Evolutionary conservation across 2,888 invertebrate genomes (phyloP).

Genomic region (Drosophila imparisetae): DNA sequence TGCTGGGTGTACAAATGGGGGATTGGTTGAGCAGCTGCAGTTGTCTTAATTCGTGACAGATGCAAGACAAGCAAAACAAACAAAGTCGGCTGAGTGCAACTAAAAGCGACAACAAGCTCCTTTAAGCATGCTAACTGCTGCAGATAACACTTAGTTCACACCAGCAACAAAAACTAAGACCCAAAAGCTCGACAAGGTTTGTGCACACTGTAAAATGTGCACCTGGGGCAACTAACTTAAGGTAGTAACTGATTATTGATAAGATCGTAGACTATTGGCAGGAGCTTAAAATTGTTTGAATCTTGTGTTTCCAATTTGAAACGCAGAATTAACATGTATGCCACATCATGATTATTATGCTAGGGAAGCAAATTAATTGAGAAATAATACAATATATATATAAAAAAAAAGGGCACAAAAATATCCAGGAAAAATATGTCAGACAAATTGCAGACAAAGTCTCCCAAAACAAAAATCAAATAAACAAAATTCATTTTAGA

Average conservation of each 20-base stretch:
- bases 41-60: conserved; percentile 79
- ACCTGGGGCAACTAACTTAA: conserved; percentile 26
- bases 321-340: not conserved
- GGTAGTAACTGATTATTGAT: not conserved
- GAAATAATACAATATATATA: not conserved
- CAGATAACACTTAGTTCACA: conserved; percentile 22
- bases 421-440: conserved; percentile 12
- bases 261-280: not conserved
- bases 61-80: conserved; percentile 62
- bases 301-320: not conserved
- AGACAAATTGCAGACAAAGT: conserved; percentile 9
- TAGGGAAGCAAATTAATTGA: not conserved
- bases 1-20: not conserved
- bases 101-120: conserved; percentile 48
- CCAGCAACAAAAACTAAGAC: conserved; percentile 3
- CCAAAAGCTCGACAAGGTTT: conserved; percentile 2
- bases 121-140: conserved; percentile 39
- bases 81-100: conserved; percentile 41
- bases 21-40: conserved; percentile 37
- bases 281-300: not conserved
- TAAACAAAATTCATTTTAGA: not conserved
- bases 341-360: not conserved
- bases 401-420: not conserved
- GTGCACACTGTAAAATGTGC: conserved; percentile 14
- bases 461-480: not conserved